A percentile compares a stretch with the other conserved stretches of the same genome.
These are phyloP conservation scores for Hydrozoanthus tunicans DNA, from an alignment of 64 coral and sea anemone genomes.

Conservation along the genomic window DNA sequence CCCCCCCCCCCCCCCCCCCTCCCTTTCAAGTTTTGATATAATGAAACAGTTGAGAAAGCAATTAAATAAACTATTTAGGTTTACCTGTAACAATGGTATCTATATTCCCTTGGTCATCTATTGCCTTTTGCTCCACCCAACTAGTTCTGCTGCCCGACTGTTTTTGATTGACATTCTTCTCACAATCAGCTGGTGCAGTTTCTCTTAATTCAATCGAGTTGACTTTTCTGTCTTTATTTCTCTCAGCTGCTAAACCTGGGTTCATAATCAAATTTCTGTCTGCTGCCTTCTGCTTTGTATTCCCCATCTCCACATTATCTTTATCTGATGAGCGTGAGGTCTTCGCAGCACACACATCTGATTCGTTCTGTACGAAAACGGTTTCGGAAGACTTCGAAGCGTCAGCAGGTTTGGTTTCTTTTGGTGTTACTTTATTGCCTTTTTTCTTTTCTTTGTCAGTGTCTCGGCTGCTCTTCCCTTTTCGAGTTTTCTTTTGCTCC, in stretches of 20 bases:
- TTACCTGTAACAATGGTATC: too few relatives aligned
- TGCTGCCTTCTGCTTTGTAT: not conserved
- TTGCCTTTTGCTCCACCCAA: not conserved
- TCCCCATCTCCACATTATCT: not conserved
- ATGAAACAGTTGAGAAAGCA: too few relatives aligned
- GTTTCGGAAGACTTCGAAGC: not conserved
- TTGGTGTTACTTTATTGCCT: not conserved
- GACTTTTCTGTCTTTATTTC: not conserved
- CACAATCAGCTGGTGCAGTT: not conserved
- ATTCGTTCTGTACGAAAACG: not conserved
- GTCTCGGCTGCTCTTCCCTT: not conserved
- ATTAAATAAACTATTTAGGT: too few relatives aligned
- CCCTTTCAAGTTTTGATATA: too few relatives aligned
- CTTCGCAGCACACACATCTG: not conserved
- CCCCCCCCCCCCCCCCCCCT: too few relatives aligned
- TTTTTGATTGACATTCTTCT: not conserved
- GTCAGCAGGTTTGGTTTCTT: not conserved
- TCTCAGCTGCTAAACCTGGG: conserved; percentile 3
- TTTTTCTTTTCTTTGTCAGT: conserved; percentile 27
- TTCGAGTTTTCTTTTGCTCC: not conserved
- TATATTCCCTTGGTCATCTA: not conserved
- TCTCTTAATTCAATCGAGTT: not conserved
- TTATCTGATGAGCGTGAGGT: not conserved
- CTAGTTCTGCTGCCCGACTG: not conserved
- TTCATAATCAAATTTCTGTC: not conserved